These are phyloP conservation scores for Enteromius trimaculatus DNA, from an alignment of 2,797 vertebrate species.

Conservation along the genomic window DNA sequence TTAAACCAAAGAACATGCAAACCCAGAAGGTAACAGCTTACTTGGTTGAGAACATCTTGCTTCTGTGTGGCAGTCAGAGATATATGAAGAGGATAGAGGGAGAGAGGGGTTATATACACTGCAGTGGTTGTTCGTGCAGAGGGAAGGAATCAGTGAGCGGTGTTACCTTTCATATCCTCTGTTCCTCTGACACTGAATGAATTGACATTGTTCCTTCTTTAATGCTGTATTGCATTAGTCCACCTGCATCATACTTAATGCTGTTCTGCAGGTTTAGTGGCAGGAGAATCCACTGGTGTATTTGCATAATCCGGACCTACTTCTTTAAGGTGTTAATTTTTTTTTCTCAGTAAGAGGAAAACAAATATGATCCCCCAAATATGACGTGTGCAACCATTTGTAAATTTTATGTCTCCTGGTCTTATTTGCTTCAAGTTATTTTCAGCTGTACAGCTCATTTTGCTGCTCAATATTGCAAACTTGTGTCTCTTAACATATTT, in stretches of 20 bases:
- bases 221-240: slow-evolving; percentile 26
- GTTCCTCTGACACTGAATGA: slow-evolving; percentile 13
- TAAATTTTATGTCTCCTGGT: background rate
- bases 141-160: slow-evolving; percentile 20
- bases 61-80: slow-evolving; percentile 76
- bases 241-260: background rate
- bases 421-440: background rate
- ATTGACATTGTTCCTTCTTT: slow-evolving; percentile 6
- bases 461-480: background rate
- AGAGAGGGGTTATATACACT: slow-evolving; percentile 55
- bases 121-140: slow-evolving; percentile 28
- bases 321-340: slow-evolving; percentile 31
- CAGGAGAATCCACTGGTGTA: background rate
- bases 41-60: slow-evolving; percentile 87
- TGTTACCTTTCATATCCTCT: slow-evolving; percentile 21
- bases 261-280: background rate
- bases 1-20: slow-evolving; percentile 77
- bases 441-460: background rate
- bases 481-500: background rate
- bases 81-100: slow-evolving; percentile 55
- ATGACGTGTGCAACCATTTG: background rate
- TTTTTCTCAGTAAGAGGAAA: slow-evolving; percentile 6
- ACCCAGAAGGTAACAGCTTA: slow-evolving; percentile 74
- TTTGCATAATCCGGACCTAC: slow-evolving; percentile 14
- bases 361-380: background rate